Evolutionary conservation across 2,888 invertebrate species (phyloP), one percentile per base, ranked within the genome.

Genomic region (Platycheirus rosarum): DNA sequence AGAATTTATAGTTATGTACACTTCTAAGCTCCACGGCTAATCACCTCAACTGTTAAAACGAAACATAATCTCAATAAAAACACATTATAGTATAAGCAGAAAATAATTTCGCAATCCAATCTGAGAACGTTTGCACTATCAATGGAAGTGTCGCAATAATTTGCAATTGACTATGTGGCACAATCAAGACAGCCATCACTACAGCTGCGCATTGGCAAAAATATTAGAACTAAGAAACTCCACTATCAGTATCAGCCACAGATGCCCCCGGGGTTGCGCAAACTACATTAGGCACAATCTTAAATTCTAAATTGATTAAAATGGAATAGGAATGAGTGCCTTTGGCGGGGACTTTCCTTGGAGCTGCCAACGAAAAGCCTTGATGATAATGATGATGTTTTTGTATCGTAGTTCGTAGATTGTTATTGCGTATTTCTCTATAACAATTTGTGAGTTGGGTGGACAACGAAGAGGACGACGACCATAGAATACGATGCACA

Each of bases 271-370:
- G 48, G n/a, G 76, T 42, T 37, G 70, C 60, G 65, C 70, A 80
- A 80, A 71, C 62, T 46, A 70, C 75, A 76, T 42, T 71, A 80
- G 66, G 70, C 65, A 80, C 70, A 35, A 29, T 46, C 69, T 66
- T 80, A 75, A 80, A 80, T 71, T 71, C 60, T 51, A 46, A 48
- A 76, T 75, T 76, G 76, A 80, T 76, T 76, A 70, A 80, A 80
- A 80, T 80, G 70, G 70, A 80, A 70, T 79, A 68, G 70, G 48
- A 75, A 70, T 60, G 40, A 66, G 48, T 53, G 65, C 76, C 53
- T 60, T 65, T 49, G 70, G 76, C 13, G 70, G 62, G 70, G 57
- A 65, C 55, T 48, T 48, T 44, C 16, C 62, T 49, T 26, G 29
- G 16, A 44, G 42, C 42, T 60, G 44, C 77, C 60, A 46, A 16